Conservation (phyloP, 2,797 vertebrate species). For the Pseudopleuronectes americanus region DNA sequence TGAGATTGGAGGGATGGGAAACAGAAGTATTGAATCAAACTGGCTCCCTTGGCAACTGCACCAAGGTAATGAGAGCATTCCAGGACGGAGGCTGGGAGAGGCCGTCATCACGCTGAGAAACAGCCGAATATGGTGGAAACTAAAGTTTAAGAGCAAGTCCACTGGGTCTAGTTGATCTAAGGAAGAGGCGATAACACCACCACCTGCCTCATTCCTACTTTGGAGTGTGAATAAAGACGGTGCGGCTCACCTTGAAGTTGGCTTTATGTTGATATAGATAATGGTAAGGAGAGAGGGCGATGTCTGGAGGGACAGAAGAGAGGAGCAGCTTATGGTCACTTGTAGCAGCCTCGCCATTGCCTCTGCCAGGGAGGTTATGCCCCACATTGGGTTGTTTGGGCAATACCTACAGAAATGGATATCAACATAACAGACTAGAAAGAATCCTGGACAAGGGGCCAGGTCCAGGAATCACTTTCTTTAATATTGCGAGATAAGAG, state of each 20-base stretch:
- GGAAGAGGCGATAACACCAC: conserved; percentile 35
- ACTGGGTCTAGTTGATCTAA: conserved; percentile 38
- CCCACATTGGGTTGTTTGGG: too few relatives aligned
- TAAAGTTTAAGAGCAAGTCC: conserved; percentile 25
- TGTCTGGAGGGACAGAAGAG: neutral
- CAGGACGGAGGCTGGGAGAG: conserved; percentile 56
- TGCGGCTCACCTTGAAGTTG: neutral
- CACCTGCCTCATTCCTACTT: conserved; percentile 11
- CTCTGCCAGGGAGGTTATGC: too few relatives aligned
- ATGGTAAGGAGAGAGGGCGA: neutral
- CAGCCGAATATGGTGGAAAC: conserved; percentile 28
- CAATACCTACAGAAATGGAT: too few relatives aligned
- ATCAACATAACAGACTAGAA: too few relatives aligned
- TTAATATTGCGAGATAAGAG: too few relatives aligned
- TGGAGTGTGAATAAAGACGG: neutral
- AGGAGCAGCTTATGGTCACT: too few relatives aligned
- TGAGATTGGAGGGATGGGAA: conserved; percentile 79
- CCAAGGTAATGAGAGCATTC: conserved; percentile 74
- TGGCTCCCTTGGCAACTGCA: conserved; percentile 73
- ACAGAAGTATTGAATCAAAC: conserved; percentile 77
- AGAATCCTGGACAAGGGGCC: too few relatives aligned
- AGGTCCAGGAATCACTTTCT: too few relatives aligned
- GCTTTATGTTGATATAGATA: neutral
- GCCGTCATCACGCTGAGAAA: conserved; percentile 53
- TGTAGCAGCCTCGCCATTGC: too few relatives aligned